Base-by-base conservation (phyloP, 2,113 vertebrate genomes). In the Philantomba maxwellii region DNA sequence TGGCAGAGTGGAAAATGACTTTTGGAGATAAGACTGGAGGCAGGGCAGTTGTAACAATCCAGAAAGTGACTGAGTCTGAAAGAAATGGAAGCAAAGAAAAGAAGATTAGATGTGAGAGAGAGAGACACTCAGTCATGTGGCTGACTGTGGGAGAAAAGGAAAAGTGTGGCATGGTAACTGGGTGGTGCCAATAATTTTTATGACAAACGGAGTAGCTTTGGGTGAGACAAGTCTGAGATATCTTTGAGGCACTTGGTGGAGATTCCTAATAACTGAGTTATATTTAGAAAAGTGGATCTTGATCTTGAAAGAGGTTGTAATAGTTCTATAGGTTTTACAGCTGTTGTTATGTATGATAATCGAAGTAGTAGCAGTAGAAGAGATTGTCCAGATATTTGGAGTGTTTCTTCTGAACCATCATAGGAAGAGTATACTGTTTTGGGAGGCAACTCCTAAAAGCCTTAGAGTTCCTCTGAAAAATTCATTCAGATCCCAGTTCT, bases 211-310 rank as follows among this genome's bases (percentile, higher is more conserved):
- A 86, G 9, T 83, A 55, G 14, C 16, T 93, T 89, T 92, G 62
- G 57, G 13, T 88, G 47, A 80, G 3, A 91, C 36, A 58, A 11
- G 49, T 64, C n/a, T 49, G 43, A 85, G 28, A 13, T 88, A 93
- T 75, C n/a, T 96, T 88, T 60, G 90, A 97, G 55, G 43, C 53
- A 75, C n/a, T 84, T 93, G 19, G 53, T 96, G 85, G 64, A 86
- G n/a, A 60, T 88, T 89, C 94, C 60, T 93, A 49, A 60, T 28
- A 91, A n/a, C 21, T 78, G 83, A 88, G 26, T 96, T 81, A 55
- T 36, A 64, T 43, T 92, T 87, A 92, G 45, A 89, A 96, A 96
- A 94, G n/a, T 86, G 7, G 14, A 55, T 88, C 39, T 91, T 96
- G 62, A 57, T 78, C 28, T 88, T 95, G 55, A 91, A 19, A 43